Base-by-base conservation (phyloP, 2,797 vertebrate genomes). In the Natrix natrix region DNA sequence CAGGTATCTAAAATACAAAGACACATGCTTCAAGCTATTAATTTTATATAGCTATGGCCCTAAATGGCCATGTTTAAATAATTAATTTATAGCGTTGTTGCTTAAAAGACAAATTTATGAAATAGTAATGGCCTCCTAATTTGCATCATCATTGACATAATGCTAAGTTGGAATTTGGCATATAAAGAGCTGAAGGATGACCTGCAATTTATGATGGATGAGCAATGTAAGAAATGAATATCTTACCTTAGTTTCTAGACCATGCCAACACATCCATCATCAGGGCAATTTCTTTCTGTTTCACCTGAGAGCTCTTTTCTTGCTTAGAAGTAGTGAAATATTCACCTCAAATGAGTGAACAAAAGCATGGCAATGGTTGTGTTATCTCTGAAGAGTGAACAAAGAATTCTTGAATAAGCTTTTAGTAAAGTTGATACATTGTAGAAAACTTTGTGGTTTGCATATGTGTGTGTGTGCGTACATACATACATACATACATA, bases 181-280 rank as follows among this genome's bases (percentile, higher is more conserved):
- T 56, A 74, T 89, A 89, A 91, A 93, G 66, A 57, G 74, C 17
- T 93, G 57, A 93, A 93, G 55, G 61, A 88, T 93, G 89, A 24
- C 54, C 55, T 78, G 28, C 55, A 91, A 28, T 59, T 90, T 60
- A 87, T 93, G 87, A 93, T 60, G 86, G 56, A 88, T 93, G 89
- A 43, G 43, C 32, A 88, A 74, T 17, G 54, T 88, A 63, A 86
- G 90, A 93, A 89, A 43, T 89, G 52, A 28, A 89, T 93, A 91
- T 93, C 59, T 91, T 89, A 91, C 92, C 90, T 91, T 88, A 69
- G 48, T 66, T 91, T 93, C 90, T 89, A 89, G 57, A 32, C 91
- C 63, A 74, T 86, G 87, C 69, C 56, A 66, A 89, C 87, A 91
- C 87, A 93, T 91, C 87, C 56, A 91, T 93, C 93, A 93, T 89